Evolutionary conservation across 2,888 invertebrate genomes (phyloP).

Genomic region (Xiphydria camelus): DNA sequence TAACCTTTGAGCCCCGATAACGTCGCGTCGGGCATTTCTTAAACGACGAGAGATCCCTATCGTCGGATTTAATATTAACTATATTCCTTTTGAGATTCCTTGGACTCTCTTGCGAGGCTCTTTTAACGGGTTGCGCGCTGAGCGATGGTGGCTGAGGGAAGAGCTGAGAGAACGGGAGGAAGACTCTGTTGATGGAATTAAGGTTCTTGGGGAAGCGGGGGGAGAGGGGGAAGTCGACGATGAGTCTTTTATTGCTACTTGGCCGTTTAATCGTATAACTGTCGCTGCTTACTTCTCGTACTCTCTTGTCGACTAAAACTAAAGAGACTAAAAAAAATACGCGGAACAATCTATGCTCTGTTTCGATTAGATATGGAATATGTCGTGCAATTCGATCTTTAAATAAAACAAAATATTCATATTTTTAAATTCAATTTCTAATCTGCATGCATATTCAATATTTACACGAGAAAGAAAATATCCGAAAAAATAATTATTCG

Average conservation of each 20-base stretch:
- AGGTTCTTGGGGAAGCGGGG: neutral
- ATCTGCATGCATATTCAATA: too few species aligned
- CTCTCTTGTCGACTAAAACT: too few species aligned
- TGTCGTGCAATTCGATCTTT: too few species aligned
- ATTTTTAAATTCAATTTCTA: too few species aligned
- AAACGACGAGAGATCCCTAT: slow-evolving; percentile 44
- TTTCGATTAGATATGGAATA: too few species aligned
- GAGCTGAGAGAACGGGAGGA: slow-evolving; percentile 1
- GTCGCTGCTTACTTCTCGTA: slow-evolving; percentile 10
- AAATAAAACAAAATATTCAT: too few species aligned
- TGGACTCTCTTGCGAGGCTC: slow-evolving; percentile 23
- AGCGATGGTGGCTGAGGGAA: slow-evolving; percentile 16
- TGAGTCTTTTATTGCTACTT: slow-evolving; percentile 28
- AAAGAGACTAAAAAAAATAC: too few species aligned
- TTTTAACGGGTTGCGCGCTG: slow-evolving; percentile 33
- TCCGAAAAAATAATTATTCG: too few species aligned
- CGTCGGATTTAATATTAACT: slow-evolving; percentile 48
- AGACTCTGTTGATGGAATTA: neutral
- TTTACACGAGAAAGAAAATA: too few species aligned
- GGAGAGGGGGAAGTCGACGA: slow-evolving; percentile 15
- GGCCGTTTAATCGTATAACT: slow-evolving; percentile 25
- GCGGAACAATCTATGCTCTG: too few species aligned
- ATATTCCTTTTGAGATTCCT: slow-evolving; percentile 49
- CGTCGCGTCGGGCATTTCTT: slow-evolving; percentile 31
- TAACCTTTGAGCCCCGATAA: slow-evolving; percentile 37